Base-by-base conservation (phyloP, 2,888 invertebrate species). In the Drosophila picticornis region DNA sequence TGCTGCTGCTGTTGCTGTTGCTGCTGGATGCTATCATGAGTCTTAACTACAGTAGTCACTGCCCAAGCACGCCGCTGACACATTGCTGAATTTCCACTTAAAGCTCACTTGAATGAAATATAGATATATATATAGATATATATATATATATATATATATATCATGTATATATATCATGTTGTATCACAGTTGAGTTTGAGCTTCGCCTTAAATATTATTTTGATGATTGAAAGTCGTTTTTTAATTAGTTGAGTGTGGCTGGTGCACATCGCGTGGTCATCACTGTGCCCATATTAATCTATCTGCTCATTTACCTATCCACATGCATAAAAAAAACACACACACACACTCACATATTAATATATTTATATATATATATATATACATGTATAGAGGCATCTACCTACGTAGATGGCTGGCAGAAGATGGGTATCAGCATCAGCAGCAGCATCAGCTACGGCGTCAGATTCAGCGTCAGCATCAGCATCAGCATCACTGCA, bases 321-420 rank as follows among this genome's bases (percentile, higher is more conserved):
- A 16, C 22, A 25, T 46, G 22, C 46, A 46, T 16, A 25, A 22
- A 46, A 46, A 25, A 7, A 22, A 48, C 2, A 19, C 46, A 25
- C 46, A 46, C 25, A 4, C 27, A 50, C 4, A 51, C 2, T n/a
- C 5, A 50, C 2, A 19, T 5, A 50, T 43, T n/a, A n/a, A n/a
- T n/a, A n/a, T n/a, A n/a, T n/a, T n/a, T n/a, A n/a, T n/a, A n/a
- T n/a, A n/a, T n/a, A n/a, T n/a, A n/a, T n/a, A n/a, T n/a, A n/a
- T n/a, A n/a, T n/a, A n/a, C n/a, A 46, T 3, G 13, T 0, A 22
- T 4, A 13, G 13, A 46, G 7, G 4, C 16, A 43, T n/a, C 73
- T 72, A 34, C 40, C 75, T 65, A 77, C 46, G 59, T 76, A 57
- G 58, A 48, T 65, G 75, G 77, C 63, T 58, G 75, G 71, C 63